These are phyloP conservation scores for Mirounga angustirostris DNA, from an alignment of 2,113 vertebrate genomes.

Conservation along the genomic window DNA sequence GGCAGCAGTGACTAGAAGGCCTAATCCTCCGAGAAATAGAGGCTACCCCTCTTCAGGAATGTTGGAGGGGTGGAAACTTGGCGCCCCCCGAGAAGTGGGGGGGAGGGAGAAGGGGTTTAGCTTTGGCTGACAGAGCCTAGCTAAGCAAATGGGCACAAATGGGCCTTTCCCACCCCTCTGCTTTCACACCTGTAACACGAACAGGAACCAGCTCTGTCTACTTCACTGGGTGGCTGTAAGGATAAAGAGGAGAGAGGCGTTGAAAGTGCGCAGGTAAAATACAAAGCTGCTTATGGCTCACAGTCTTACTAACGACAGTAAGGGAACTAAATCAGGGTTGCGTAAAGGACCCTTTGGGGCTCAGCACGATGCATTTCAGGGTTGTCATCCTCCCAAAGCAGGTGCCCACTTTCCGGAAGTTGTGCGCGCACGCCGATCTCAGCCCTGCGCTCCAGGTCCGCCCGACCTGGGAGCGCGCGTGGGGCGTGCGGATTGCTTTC, in stretches of 20 bases:
- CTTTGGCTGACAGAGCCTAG: background rate
- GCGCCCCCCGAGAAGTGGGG: background rate
- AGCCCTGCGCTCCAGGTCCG: no score
- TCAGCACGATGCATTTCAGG: background rate
- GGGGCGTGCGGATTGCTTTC: background rate
- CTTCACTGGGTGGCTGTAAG: background rate
- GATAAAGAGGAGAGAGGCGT: background rate
- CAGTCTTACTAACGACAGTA: background rate
- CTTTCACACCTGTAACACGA: background rate
- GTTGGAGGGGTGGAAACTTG: background rate
- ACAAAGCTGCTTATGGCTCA: background rate
- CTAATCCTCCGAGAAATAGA: background rate
- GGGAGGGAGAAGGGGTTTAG: background rate
- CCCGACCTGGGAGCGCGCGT: fast-evolving
- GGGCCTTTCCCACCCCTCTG: background rate
- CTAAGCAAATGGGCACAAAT: background rate
- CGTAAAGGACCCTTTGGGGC: background rate
- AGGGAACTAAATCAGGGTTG: background rate
- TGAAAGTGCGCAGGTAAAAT: background rate
- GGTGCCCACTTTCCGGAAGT: background rate
- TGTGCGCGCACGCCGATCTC: fast-evolving
- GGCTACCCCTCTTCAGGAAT: background rate
- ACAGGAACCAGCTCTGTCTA: fast-evolving
- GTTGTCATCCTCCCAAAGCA: background rate
- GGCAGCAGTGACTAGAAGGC: background rate